Percentiles rank a stretch among this genome's conserved stretches.
phyloP scores from a whole-genome alignment of 2,888 invertebrate genomes.

The Cynaeus angustus region DNA sequence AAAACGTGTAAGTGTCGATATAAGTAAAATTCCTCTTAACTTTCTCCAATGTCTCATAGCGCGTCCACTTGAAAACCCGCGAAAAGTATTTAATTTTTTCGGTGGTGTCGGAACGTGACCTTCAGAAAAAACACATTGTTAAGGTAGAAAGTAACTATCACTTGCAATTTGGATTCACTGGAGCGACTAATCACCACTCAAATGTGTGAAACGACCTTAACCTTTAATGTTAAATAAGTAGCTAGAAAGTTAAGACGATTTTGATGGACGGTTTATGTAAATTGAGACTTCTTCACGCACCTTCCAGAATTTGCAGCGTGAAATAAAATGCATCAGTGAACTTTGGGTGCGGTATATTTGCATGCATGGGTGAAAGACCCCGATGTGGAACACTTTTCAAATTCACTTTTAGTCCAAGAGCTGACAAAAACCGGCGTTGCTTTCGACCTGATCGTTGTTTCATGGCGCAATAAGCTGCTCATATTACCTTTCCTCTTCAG shows the following conservation, averaged over 20 bases:
- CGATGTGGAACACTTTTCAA: constrained; percentile 64
- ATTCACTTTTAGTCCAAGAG: constrained; percentile 52
- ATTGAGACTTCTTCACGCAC: not conserved
- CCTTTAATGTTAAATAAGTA: no score
- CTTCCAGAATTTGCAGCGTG: not conserved
- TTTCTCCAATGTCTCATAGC: constrained; percentile 23
- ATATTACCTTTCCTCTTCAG: constrained; percentile 45
- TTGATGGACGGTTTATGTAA: not conserved
- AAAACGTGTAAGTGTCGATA: constrained; percentile 26
- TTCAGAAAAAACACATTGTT: constrained; percentile 37
- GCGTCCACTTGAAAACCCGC: not conserved
- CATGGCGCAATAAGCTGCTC: constrained; percentile 46
- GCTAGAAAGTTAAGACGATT: not conserved
- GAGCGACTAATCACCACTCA: constrained; percentile 28
- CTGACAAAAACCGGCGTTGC: constrained; percentile 30
- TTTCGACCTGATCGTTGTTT: constrained; percentile 21
- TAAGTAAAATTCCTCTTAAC: constrained; percentile 9
- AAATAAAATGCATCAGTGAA: not conserved
- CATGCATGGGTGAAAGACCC: constrained; percentile 64
- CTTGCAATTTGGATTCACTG: constrained; percentile 37
- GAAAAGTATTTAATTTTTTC: constrained; percentile 14
- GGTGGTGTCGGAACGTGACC: constrained; percentile 36
- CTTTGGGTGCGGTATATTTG: constrained; percentile 53
- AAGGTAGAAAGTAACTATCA: constrained; percentile 50
- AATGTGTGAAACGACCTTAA: constrained; percentile 42